Evolutionary conservation across 2,797 vertebrate species (phyloP), one percentile per base, ranked within the genome.

Genomic region (Schizopygopsis malacanthus): DNA sequence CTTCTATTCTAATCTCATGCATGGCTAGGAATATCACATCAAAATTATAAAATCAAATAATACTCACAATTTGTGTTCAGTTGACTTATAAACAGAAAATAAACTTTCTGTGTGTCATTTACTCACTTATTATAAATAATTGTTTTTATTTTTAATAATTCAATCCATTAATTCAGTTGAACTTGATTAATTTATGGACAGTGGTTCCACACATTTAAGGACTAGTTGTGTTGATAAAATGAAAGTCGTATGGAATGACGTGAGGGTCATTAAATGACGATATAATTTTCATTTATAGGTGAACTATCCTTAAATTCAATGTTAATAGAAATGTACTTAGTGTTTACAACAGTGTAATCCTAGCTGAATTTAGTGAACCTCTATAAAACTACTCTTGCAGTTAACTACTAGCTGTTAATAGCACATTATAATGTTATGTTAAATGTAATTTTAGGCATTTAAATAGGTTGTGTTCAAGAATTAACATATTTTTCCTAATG

Each of bases 21-120:
- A 81, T 63, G n/a, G 54, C 67, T 50, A 15, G 28, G 4, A 79
- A 79, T 83, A 75, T 85, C 63, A 65, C 39, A 82, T 85, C 76
- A 33, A 69, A 77, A 84, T 2, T 11, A 2, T 33, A 2, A 33
- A 33, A 33, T 33, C 0, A 33, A 33, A n/a, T 56, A 43, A 43
- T 70, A 33, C 63, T n/a, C 20, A 70, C n/a, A 70, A 65, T 59
- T 84, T 75, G 25, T 73, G 43, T 20, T 61, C 20, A 65, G 28
- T 10, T 8, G 56, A 41, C 63, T 81, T 45, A 12, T 56, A 72
- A 45, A 82, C 33, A 11, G 15, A 81, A 52, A 52, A 20, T 69
- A 52, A 81, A 15, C 12, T 33, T 59, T 79, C 12, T 43, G 11
- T n/a, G 39, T 45, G 67, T 28, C 28, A 70, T 54, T 78, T 16